Base-by-base conservation (phyloP, 2,888 invertebrate genomes). In the Amphipoea oculea region DNA sequence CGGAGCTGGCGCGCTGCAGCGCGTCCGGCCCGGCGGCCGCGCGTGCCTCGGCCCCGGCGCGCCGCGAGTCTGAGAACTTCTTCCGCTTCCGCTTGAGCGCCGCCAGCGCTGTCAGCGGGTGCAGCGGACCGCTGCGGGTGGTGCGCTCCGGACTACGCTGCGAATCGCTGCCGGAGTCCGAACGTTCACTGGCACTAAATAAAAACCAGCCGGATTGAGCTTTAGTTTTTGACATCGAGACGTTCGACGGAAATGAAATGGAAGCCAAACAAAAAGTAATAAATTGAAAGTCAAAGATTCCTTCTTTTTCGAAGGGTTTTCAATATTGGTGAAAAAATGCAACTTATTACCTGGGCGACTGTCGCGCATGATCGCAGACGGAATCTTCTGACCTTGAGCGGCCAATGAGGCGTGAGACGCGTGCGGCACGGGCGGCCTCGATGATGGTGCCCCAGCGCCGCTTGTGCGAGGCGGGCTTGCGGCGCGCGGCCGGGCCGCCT, bases 371-470 rank as follows among this genome's bases (percentile, higher is more conserved):
- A 85, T 97, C 97, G 92, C 97, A 97, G 74, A 99, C 98, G 17
- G 99, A 99, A 94, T 99, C 99, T 95, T 99, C 99, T 4, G 99
- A 99, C 86, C 96, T 93, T 70, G 98, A 98, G 88, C 98, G 97
- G 54, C 98, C 98, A 86, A 99, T 98, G 90, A 99, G 97, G 85
- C 98, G 97, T 48, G 98, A 98, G 72, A 99, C 98, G 90, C 98
- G 97, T 51, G 98, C 98, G 82, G 98, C 98, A 92, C 98, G 98
- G 66, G 99, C 98, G 69, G 99, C 99, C 93, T 99, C 99, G 92
- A 99, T 99, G 83, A 99, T 97, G 65, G 99, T 98, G 83, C 98
- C 98, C 98, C 98, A 98, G 90, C 98, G 97, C 60, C 98, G 97
- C 94, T 98, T 98, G 94, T 98, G 98, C 14, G 98, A 97, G 51